Evolutionary conservation across 2,797 vertebrate genomes (phyloP).

Genomic region (Smutsia temminckii): DNA sequence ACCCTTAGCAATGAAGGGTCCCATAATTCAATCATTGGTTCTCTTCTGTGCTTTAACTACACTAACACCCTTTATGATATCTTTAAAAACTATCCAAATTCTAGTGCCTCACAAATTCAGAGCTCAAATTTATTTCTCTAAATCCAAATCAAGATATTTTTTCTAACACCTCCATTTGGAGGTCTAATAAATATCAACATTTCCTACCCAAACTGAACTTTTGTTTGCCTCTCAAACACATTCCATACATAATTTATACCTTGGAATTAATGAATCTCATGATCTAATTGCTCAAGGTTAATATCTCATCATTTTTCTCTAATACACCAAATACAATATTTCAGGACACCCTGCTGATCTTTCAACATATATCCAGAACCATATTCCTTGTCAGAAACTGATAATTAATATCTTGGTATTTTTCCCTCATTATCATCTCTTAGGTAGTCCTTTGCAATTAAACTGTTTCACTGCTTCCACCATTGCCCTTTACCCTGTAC

Average conservation of each 20-base stretch:
- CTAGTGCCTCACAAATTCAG: neutral
- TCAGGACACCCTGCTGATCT: neutral
- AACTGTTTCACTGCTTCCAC: neutral
- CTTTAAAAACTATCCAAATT: neutral
- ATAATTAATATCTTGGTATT: neutral
- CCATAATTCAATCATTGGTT: neutral
- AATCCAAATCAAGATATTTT: neutral
- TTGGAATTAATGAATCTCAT: neutral
- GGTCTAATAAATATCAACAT: neutral
- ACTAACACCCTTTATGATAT: neutral
- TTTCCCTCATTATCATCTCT: neutral
- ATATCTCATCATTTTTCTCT: neutral
- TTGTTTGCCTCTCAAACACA: neutral
- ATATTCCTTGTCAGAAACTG: neutral
- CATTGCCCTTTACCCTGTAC: neutral
- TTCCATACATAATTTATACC: neutral
- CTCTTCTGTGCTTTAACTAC: neutral
- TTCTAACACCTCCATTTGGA: neutral
- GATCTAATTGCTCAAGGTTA: neutral
- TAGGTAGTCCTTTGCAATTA: neutral
- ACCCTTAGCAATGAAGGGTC: neutral
- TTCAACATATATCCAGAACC: neutral
- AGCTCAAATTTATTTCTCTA: neutral
- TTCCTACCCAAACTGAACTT: neutral
- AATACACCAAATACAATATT: neutral